Base-by-base conservation (phyloP, 2,888 invertebrate genomes). In the Diabrotica balteata region DNA sequence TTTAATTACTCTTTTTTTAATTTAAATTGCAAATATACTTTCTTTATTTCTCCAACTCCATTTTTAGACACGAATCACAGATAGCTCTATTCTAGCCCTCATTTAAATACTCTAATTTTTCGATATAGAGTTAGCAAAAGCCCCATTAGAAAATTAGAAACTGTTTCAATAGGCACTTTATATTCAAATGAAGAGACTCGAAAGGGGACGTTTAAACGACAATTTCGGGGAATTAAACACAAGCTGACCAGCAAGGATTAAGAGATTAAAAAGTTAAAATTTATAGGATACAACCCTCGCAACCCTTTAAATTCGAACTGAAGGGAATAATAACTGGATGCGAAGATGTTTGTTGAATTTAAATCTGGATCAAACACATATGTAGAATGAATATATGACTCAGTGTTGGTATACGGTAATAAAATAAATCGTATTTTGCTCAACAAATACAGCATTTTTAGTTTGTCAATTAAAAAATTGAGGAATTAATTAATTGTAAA, bases 241-340 rank as follows among this genome's bases (percentile, higher is more conserved):
- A 61, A 69, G 66, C 66, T 69, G 69, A 64, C 66, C 70, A 62
- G 47, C 52, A 54, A 53, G 70, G 70, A 70, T 70, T 58, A 67
- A 53, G 61, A 67, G 70, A 70, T 70, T 70, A 65, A 70, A 62
- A 64, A 64, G 70, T 67, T 67, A 54, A 62, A 67, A 70, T 70
- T 67, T 70, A 70, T 64, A 11, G 54, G 59, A 59, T 63, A 63
- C 63, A 63, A 63, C 32, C 60, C 44, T 17, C 45, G 61, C 60
- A 57, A 51, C 60, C 60, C 60, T 52, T 52, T 51, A n/a, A 43
- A 60, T 60, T 44, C 52, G 17, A 52, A 60, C 52, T 22, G 52
- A 55, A 47, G 59, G 49, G 49, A n/a, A 47, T 32, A 49, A 47
- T 43, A 50, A 49, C 47, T 47, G 47, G 42, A 43, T 9, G 50